These are phyloP conservation scores for Fulica atra DNA, from an alignment of 2,113 vertebrate genomes.

Conservation along the genomic window DNA sequence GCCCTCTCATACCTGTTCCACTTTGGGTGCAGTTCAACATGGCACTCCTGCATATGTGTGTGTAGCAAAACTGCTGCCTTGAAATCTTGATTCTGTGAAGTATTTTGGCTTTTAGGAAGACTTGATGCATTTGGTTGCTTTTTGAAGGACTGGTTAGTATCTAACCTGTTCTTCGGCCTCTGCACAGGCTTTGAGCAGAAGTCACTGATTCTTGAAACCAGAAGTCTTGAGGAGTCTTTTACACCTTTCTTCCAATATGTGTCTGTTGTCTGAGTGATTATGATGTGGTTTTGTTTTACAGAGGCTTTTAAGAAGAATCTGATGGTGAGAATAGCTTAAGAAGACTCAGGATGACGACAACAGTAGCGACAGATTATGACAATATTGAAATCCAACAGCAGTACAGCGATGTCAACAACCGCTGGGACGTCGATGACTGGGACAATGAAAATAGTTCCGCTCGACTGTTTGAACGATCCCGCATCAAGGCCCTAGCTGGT, in stretches of 20 bases:
- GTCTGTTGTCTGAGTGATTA: not conserved
- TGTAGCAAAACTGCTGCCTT: not conserved
- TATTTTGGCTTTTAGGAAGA: not conserved
- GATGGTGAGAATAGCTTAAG: slow-evolving; percentile 80
- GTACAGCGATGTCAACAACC: slow-evolving; percentile 96
- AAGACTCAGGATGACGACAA: slow-evolving; percentile 89
- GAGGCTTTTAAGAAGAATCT: slow-evolving; percentile 78
- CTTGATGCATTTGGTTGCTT: not conserved
- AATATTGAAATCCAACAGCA: slow-evolving; percentile 96
- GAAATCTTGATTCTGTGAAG: not conserved
- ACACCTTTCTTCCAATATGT: not conserved
- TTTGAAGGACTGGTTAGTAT: not conserved
- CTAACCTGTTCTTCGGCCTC: not conserved
- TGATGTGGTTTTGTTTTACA: slow-evolving; percentile 7
- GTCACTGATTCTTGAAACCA: not conserved
- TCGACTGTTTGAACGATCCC: slow-evolving; percentile 92
- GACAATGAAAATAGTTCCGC: slow-evolving; percentile 98
- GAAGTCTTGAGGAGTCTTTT: not conserved
- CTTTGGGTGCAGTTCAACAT: not conserved
- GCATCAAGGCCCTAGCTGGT: slow-evolving; percentile 97
- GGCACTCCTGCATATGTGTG: not conserved
- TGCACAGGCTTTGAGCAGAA: not conserved
- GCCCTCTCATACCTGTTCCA: rapidly evolving
- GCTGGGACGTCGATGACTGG: slow-evolving; percentile 96
- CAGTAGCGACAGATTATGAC: slow-evolving; percentile 91